A percentile compares a stretch with the other conserved stretches of the same genome.
Conservation (phyloP, 2,113 vertebrate species). For the Tenebrosternarchus preto region DNA sequence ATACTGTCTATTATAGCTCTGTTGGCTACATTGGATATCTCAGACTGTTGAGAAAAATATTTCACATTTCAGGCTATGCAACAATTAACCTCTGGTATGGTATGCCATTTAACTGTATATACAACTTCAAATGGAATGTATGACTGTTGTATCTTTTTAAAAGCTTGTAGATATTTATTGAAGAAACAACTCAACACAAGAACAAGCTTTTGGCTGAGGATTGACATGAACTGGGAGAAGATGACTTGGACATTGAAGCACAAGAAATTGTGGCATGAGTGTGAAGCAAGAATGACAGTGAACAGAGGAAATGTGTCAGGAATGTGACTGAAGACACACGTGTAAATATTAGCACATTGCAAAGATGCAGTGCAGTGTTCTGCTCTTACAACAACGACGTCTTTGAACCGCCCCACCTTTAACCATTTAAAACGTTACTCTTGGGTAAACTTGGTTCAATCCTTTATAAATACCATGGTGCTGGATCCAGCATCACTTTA, state of each 20-base stretch:
- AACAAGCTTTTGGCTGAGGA: constrained; percentile 16
- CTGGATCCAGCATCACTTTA: background rate
- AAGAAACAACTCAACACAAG: constrained; percentile 10
- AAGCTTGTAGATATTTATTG: constrained; percentile 30
- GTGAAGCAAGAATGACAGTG: background rate
- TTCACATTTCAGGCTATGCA: constrained; percentile 57
- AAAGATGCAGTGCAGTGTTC: constrained; percentile 16
- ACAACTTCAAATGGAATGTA: constrained; percentile 49
- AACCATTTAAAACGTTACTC: background rate
- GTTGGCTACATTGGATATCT: constrained; percentile 41
- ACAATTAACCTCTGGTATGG: constrained; percentile 51
- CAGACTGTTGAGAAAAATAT: constrained; percentile 22
- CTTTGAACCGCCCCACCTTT: background rate
- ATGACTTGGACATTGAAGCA: constrained; percentile 6
- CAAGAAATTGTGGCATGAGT: background rate
- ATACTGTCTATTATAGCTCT: constrained; percentile 32
- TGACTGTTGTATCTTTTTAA: constrained; percentile 50
- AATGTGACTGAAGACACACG: background rate
- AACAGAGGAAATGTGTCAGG: background rate
- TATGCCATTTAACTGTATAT: constrained; percentile 48
- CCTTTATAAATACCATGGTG: background rate
- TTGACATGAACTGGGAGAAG: background rate
- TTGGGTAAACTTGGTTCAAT: background rate
- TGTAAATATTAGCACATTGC: constrained; percentile 13
- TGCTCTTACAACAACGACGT: background rate